phyloP scores from a whole-genome alignment of 2,888 invertebrate species.

The Morpho deidamia region DNA sequence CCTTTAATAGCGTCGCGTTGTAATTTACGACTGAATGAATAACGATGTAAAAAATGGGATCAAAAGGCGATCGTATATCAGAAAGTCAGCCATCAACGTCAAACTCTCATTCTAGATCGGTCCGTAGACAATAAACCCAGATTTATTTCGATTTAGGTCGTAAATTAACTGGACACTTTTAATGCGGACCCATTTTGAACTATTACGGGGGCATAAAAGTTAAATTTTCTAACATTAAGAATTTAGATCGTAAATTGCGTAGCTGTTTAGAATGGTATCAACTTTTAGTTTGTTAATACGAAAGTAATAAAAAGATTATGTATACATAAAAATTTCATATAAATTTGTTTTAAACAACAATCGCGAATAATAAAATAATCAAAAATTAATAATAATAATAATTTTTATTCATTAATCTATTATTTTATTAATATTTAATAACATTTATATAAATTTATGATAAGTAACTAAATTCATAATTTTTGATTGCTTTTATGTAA shows the following conservation, averaged over 20 bases:
- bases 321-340: no score
- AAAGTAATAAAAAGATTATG: not conserved
- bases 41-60: slow-evolving; percentile 58
- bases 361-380: no score
- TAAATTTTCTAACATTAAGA: slow-evolving; percentile 33
- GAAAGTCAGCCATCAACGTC: slow-evolving; percentile 46
- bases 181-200: slow-evolving; percentile 66
- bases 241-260: slow-evolving; percentile 39
- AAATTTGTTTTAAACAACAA: no score
- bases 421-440: no score
- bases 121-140: slow-evolving; percentile 58
- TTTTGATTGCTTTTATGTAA: no score
- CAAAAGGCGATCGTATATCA: slow-evolving; percentile 59
- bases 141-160: slow-evolving; percentile 50
- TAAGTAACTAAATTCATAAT: no score
- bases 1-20: slow-evolving; percentile 39
- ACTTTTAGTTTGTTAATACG: not conserved
- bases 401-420: no score
- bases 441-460: no score
- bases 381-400: no score
- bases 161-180: slow-evolving; percentile 66
- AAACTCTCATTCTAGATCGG: slow-evolving; percentile 28
- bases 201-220: slow-evolving; percentile 61
- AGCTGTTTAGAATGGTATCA: not conserved
- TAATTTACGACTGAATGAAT: slow-evolving; percentile 35